phyloP scores from a whole-genome alignment of 2,113 vertebrate species.

The Nerophis lumbriciformis region DNA sequence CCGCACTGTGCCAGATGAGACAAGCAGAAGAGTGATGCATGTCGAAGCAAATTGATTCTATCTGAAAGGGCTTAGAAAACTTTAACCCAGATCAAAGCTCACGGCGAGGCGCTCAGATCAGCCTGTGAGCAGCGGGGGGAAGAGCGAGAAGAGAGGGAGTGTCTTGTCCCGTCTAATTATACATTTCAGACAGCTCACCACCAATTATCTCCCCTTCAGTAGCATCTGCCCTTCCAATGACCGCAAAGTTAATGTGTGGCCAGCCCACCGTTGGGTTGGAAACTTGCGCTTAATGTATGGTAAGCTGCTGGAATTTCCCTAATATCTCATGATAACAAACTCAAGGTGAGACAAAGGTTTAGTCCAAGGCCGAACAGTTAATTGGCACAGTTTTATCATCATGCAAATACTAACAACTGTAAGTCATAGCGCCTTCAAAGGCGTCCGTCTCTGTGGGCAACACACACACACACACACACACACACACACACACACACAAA shows the following conservation, averaged over 20 bases:
- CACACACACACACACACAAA: not conserved
- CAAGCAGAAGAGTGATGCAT: conserved; percentile 58
- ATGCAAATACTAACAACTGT: conserved; percentile 30
- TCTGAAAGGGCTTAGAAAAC: conserved; percentile 68
- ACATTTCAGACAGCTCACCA: conserved; percentile 74
- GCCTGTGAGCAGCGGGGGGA: conserved; percentile 31
- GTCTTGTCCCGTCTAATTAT: conserved; percentile 75
- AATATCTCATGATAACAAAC: conserved; percentile 40
- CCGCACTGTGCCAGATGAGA: conserved; percentile 37
- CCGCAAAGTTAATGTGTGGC: conserved; percentile 65
- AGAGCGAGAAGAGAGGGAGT: conserved; percentile 61
- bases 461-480: not conserved
- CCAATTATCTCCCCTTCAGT: conserved; percentile 74
- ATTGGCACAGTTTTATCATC: conserved; percentile 25
- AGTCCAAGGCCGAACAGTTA: conserved; percentile 17
- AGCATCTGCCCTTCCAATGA: conserved; percentile 74
- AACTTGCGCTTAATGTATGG: conserved; percentile 49
- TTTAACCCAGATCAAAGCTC: conserved; percentile 73
- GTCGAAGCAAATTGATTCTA: conserved; percentile 72
- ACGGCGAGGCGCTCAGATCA: conserved; percentile 66
- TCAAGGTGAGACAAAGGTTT: conserved; percentile 53
- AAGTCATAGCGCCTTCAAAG: conserved; percentile 22
- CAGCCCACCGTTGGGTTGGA: conserved; percentile 51
- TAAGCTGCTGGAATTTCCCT: conserved; percentile 40
- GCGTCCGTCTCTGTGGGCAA: not conserved